Percentiles rank a stretch among this genome's conserved stretches.
These are phyloP conservation scores for Microcaecilia unicolor DNA, from an alignment of 2,797 vertebrate genomes.

Conservation along the genomic window DNA sequence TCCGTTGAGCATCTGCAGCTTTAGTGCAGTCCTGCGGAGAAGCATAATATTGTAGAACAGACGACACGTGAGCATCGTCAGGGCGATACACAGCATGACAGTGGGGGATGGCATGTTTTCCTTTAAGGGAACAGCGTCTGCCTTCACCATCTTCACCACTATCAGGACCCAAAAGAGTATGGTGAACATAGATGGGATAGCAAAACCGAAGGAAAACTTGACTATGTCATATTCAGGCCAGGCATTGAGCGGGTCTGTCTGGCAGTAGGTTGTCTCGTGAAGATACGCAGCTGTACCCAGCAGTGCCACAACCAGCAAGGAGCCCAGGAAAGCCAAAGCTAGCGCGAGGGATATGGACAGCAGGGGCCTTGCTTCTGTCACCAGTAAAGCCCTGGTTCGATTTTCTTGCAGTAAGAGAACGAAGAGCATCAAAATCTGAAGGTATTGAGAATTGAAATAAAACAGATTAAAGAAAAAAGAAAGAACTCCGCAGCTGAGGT, in stretches of 20 bases:
- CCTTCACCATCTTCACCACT: constrained; percentile 19
- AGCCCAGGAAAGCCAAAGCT: constrained; percentile 32
- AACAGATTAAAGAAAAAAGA: constrained; percentile 59
- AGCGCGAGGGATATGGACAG: constrained; percentile 27
- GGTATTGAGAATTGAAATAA: constrained; percentile 48
- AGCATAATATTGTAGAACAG: constrained; percentile 55
- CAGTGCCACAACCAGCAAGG: constrained; percentile 40
- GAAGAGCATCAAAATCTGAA: constrained; percentile 42
- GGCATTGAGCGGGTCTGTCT: constrained; percentile 40
- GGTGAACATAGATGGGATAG: constrained; percentile 43
- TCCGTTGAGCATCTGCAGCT: constrained; percentile 1
- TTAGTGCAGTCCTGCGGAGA: constrained; percentile 33
- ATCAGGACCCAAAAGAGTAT: constrained; percentile 31
- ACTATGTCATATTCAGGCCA: constrained; percentile 46
- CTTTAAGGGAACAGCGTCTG: background rate
- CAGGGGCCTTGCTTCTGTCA: constrained; percentile 16
- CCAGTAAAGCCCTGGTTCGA: background rate
- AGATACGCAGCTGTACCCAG: constrained; percentile 27
- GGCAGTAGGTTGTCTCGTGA: constrained; percentile 26
- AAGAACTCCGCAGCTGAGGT: constrained; percentile 46
- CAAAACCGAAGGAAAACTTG: constrained; percentile 53
- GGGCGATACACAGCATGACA: constrained; percentile 9
- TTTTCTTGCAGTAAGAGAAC: constrained; percentile 29
- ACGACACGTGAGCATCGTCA: constrained; percentile 28
- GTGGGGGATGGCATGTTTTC: background rate